phyloP scores from a whole-genome alignment of 2,888 invertebrate species.

The Oscheius sp. region DNA sequence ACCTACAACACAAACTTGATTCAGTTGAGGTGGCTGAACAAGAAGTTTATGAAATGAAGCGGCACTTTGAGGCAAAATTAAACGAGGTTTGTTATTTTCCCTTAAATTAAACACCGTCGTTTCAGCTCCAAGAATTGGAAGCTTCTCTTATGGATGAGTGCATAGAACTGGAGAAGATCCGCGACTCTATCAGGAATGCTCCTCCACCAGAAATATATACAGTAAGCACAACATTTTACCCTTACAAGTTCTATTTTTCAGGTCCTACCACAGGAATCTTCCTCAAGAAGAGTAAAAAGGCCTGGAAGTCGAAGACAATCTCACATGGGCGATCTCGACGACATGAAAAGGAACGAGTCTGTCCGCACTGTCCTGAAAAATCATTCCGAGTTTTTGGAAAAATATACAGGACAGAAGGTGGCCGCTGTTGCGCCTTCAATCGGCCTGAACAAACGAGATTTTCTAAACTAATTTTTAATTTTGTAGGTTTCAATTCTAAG shows the following conservation, averaged over 20 bases:
- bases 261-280: neutral
- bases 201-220: slow-evolving; percentile 9
- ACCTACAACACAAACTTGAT: slow-evolving; percentile 57
- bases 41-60: slow-evolving; percentile 46
- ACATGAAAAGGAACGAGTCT: slow-evolving; percentile 41
- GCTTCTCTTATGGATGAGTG: slow-evolving; percentile 56
- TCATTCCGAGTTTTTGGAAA: slow-evolving; percentile 55
- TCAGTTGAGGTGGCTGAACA: slow-evolving; percentile 57
- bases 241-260: neutral
- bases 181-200: slow-evolving; percentile 38
- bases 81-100: slow-evolving; percentile 49
- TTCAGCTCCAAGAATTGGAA: slow-evolving; percentile 57
- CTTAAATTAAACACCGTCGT: neutral
- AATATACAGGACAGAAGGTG: slow-evolving; percentile 58
- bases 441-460: slow-evolving; percentile 14
- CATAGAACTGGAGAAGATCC: slow-evolving; percentile 51
- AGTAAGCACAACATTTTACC: neutral
- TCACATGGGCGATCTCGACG: slow-evolving; percentile 4
- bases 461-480: slow-evolving; percentile 15
- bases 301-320: neutral
- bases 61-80: slow-evolving; percentile 47
- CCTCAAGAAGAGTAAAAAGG: neutral
- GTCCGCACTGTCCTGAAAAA: slow-evolving; percentile 54
- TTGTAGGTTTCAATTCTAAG: neutral
- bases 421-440: slow-evolving; percentile 49